Percentiles rank a stretch among this genome's conserved stretches.
Conservation (phyloP, 2,888 invertebrate species). For the Allygus modestus region DNA sequence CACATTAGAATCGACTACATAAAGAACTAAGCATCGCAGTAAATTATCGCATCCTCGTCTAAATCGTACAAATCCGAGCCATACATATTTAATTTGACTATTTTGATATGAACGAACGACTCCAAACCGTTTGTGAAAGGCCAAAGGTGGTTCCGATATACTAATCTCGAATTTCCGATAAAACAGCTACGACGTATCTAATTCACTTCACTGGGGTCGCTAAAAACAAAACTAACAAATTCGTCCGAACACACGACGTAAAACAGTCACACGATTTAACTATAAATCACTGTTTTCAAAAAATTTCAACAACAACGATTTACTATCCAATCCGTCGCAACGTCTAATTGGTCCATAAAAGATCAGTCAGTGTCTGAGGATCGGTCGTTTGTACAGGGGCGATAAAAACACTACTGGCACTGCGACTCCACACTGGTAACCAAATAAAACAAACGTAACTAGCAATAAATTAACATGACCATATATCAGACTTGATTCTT, state of each 20-base stretch:
- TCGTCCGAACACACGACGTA: slow-evolving; percentile 47
- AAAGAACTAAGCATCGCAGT: slow-evolving; percentile 34
- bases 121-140: slow-evolving; percentile 46
- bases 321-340: slow-evolving; percentile 60
- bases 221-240: slow-evolving; percentile 57
- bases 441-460: slow-evolving; percentile 61
- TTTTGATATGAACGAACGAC: slow-evolving; percentile 42
- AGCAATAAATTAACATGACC: slow-evolving; percentile 61
- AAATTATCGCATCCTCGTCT: slow-evolving; percentile 13
- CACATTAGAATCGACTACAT: slow-evolving; percentile 40
- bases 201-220: slow-evolving; percentile 52
- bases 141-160: slow-evolving; percentile 54
- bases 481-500: slow-evolving; percentile 61
- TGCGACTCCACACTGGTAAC: slow-evolving; percentile 59
- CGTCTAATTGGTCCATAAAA: slow-evolving; percentile 62
- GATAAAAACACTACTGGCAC: slow-evolving; percentile 45
- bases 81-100: slow-evolving; percentile 53
- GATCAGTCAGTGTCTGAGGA: slow-evolving; percentile 55
- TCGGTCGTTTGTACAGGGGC: slow-evolving; percentile 61
- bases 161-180: slow-evolving; percentile 36
- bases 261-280: slow-evolving; percentile 51
- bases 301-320: slow-evolving; percentile 59
- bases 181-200: slow-evolving; percentile 41
- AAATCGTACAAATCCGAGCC: slow-evolving; percentile 47
- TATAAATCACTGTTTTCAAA: slow-evolving; percentile 50